A percentile compares a stretch with the other conserved stretches of the same genome.
phyloP scores from a whole-genome alignment of 2,797 vertebrate genomes.

The Lemur catta region DNA sequence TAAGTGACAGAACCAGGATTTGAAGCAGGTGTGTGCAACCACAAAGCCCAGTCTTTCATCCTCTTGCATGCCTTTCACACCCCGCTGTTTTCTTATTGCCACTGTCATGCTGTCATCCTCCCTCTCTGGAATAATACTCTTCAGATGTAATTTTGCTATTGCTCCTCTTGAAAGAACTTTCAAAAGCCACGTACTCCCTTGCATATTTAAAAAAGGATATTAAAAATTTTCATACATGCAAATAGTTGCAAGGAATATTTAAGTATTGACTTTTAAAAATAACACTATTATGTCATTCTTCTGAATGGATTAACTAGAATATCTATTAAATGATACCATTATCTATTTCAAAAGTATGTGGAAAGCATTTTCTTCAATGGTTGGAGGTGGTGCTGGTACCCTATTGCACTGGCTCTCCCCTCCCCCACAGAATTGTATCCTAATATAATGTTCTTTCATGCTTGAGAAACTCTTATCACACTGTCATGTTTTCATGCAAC shows the following conservation, averaged over 20 bases:
- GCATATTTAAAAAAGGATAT: background rate
- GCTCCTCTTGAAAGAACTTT: background rate
- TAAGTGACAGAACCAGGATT: background rate
- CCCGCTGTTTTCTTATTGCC: fast-evolving
- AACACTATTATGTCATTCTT: background rate
- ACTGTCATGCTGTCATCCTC: fast-evolving
- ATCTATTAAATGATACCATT: background rate
- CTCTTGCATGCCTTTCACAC: fast-evolving
- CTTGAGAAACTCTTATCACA: background rate
- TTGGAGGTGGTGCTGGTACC: background rate
- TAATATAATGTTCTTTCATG: background rate
- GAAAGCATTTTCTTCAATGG: background rate
- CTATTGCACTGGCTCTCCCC: background rate
- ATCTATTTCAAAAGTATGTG: background rate
- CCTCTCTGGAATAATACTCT: background rate
- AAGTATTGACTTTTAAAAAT: background rate
- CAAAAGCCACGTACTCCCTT: background rate
- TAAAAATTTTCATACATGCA: background rate
- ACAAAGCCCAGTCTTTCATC: background rate
- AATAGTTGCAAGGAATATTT: background rate
- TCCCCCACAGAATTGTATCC: background rate
- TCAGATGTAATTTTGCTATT: background rate
- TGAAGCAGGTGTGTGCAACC: background rate
- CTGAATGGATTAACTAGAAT: background rate
- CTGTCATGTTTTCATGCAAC: background rate